Evolutionary conservation across 2,888 invertebrate species (phyloP).

Genomic region (Phanerotoma sp.): DNA sequence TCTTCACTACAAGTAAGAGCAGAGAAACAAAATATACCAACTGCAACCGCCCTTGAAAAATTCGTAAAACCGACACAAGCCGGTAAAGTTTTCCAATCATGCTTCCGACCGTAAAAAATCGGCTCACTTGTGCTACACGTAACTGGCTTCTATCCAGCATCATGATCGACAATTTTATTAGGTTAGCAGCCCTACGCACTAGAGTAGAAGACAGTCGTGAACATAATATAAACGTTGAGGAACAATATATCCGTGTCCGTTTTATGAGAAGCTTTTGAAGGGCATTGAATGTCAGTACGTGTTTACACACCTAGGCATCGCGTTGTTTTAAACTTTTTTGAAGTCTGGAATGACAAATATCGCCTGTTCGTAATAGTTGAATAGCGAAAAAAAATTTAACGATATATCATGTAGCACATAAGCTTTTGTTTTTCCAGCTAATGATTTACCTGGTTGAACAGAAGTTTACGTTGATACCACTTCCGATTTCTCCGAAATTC

Average conservation of each 20-base stretch:
- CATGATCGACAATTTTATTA: constrained; percentile 1
- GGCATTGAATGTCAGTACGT: not conserved
- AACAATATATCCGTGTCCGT: not conserved
- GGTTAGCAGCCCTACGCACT: constrained; percentile 7
- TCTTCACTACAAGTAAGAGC: too few species aligned
- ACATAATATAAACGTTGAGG: constrained; percentile 7
- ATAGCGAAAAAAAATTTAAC: not conserved
- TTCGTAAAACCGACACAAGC: not conserved
- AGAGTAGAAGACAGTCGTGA: constrained; percentile 12
- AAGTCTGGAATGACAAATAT: not conserved
- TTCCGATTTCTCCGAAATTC: constrained; percentile 13
- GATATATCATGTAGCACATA: too few species aligned
- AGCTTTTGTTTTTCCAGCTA: too few species aligned
- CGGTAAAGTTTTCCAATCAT: not conserved
- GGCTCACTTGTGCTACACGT: not conserved
- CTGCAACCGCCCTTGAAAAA: too few species aligned
- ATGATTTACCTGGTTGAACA: too few species aligned
- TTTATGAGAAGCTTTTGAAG: not conserved
- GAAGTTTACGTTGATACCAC: too few species aligned
- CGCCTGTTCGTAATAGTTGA: not conserved
- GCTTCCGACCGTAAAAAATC: constrained; percentile 1
- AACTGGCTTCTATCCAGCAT: not conserved
- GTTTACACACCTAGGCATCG: not conserved
- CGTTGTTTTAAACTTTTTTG: not conserved
- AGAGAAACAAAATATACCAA: too few species aligned